Conservation (phyloP, 1,140 invertebrate species). For the Arctopsyche grandis region DNA sequence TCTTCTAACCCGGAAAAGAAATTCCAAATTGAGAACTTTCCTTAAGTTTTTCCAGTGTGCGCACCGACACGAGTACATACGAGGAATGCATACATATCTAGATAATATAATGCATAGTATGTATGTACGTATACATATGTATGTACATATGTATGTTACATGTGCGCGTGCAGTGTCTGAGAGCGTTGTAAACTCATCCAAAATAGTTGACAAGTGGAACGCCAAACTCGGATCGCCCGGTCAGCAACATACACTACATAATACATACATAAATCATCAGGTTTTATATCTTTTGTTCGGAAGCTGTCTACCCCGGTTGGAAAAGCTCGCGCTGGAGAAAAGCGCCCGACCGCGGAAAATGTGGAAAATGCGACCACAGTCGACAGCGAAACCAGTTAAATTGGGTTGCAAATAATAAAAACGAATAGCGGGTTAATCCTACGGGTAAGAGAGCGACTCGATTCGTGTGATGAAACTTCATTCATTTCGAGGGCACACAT, state of each 20-base stretch:
- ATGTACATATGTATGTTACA: neutral
- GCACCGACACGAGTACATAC: neutral
- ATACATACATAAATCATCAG: conserved; percentile 40
- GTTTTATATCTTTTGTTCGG: conserved; percentile 40
- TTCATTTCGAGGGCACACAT: neutral
- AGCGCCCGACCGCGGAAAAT: too few species aligned
- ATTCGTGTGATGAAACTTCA: conserved; percentile 7
- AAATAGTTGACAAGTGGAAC: conserved; percentile 35
- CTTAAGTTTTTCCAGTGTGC: conserved; percentile 32
- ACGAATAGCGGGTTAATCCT: too few species aligned
- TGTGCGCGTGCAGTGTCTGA: neutral
- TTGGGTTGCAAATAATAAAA: too few species aligned
- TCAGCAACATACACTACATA: too few species aligned
- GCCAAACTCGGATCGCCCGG: conserved; percentile 15
- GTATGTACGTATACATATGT: neutral
- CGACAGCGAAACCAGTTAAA: too few species aligned
- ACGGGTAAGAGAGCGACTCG: too few species aligned
- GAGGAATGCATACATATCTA: neutral
- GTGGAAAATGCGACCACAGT: too few species aligned
- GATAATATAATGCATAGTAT: neutral
- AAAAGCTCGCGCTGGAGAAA: too few species aligned
- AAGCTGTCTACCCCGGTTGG: conserved; percentile 12
- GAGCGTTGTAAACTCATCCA: neutral
- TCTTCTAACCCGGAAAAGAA: conserved; percentile 26
- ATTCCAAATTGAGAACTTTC: conserved; percentile 30